A percentile compares a stretch with the other conserved stretches of the same genome.
Conservation (phyloP, 2,888 invertebrate genomes). For the Prenolepis imparis region DNA sequence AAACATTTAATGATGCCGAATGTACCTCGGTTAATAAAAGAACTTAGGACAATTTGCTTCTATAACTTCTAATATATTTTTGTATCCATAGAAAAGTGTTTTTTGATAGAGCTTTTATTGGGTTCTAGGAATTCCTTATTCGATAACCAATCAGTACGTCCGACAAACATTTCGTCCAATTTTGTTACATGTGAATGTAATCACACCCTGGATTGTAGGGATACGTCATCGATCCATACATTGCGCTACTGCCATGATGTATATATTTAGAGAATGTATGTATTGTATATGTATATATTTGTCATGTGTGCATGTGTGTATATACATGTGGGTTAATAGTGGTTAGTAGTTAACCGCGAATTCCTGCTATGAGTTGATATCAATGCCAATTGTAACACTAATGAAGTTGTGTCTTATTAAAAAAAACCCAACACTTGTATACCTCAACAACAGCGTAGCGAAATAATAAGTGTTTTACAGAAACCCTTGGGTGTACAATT, state of each 20-base stretch:
- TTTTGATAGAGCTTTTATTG: too few relatives aligned
- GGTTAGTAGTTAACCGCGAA: conserved; percentile 62
- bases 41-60: too few relatives aligned
- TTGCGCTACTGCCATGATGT: neutral
- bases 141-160: too few relatives aligned
- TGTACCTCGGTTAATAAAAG: too few relatives aligned
- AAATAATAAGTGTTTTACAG: conserved; percentile 46
- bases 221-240: neutral
- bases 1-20: too few relatives aligned
- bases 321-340: conserved; percentile 20
- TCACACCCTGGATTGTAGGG: neutral
- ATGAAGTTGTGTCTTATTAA: neutral
- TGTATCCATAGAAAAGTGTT: too few relatives aligned
- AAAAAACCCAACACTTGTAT: conserved; percentile 61
- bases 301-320: neutral
- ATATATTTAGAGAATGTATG: neutral
- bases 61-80: too few relatives aligned
- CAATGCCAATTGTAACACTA: conserved; percentile 6
- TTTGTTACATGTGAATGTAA: too few relatives aligned
- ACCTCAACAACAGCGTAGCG: conserved; percentile 41
- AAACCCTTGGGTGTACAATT: conserved; percentile 60
- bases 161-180: too few relatives aligned
- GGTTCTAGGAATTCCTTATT: too few relatives aligned
- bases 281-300: neutral
- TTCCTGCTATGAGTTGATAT: conserved; percentile 33